Conservation (phyloP, 2,113 vertebrate species). For the Lontra canadensis region DNA sequence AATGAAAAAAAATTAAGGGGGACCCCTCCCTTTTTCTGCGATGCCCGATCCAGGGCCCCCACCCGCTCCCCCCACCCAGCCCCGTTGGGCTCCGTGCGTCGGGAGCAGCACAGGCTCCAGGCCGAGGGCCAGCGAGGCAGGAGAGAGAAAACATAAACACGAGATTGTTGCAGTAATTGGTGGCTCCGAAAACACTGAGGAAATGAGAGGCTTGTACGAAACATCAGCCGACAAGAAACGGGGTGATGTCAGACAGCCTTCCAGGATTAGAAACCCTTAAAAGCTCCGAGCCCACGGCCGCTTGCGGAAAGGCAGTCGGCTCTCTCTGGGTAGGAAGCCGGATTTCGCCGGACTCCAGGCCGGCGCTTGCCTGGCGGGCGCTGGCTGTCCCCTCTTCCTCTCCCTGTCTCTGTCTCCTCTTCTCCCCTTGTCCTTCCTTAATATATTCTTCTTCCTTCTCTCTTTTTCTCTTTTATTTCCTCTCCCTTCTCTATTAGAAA, state of each 20-base stretch:
- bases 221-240: slow-evolving; percentile 90
- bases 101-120: slow-evolving; percentile 80
- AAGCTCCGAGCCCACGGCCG: slow-evolving; percentile 85
- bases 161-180: slow-evolving; percentile 87
- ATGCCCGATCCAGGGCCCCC: slow-evolving; percentile 73
- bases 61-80: slow-evolving; percentile 17
- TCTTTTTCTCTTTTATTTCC: not conserved
- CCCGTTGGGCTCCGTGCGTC: slow-evolving; percentile 80
- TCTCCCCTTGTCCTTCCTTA: not conserved
- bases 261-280: slow-evolving; percentile 99
- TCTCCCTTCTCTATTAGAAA: not conserved
- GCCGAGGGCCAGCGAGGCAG: slow-evolving; percentile 84
- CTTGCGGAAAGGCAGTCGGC: slow-evolving; percentile 61
- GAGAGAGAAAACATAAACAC: slow-evolving; percentile 85
- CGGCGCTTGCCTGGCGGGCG: not conserved
- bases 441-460: too few species aligned
- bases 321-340: slow-evolving; percentile 69
- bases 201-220: slow-evolving; percentile 93
- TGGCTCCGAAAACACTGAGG: slow-evolving; percentile 88
- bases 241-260: slow-evolving; percentile 93
- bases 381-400: not conserved
- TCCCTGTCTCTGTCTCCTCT: accelerated
- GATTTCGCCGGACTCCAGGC: not conserved
- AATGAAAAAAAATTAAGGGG: slow-evolving; percentile 84
- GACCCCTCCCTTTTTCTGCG: slow-evolving; percentile 68